Evolutionary conservation across 1,140 invertebrate species (phyloP).

Genomic region (Nasonia longicornis): DNA sequence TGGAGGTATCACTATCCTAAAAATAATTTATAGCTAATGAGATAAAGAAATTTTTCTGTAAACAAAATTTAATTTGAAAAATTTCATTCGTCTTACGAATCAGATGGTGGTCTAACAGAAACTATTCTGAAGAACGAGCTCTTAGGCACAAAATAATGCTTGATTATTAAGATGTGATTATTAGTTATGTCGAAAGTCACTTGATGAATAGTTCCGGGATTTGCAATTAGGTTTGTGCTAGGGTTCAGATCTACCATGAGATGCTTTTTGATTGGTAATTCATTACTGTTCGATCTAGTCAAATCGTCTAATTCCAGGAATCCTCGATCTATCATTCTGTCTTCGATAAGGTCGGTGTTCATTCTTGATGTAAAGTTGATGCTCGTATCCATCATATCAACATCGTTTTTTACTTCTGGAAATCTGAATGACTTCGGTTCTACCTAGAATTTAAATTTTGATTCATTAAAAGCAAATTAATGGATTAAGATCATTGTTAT

Average conservation of each 20-base stretch:
- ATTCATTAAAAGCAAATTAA: background rate
- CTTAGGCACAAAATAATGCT: conserved; percentile 48
- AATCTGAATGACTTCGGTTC: conserved; percentile 8
- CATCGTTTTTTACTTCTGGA: background rate
- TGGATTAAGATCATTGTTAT: no score
- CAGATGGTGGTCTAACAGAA: conserved; percentile 32
- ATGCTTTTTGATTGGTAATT: conserved; percentile 41
- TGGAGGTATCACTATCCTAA: conserved; percentile 59
- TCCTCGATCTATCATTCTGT: conserved; percentile 26
- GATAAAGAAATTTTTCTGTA: background rate
- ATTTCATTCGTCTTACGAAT: conserved; percentile 13
- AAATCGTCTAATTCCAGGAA: conserved; percentile 44
- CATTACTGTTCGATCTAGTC: conserved; percentile 8
- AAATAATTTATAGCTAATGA: background rate
- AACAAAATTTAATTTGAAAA: background rate
- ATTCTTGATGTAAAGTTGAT: background rate
- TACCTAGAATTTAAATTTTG: background rate
- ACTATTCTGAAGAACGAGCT: conserved; percentile 44
- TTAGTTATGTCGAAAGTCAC: conserved; percentile 59
- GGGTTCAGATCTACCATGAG: conserved; percentile 56
- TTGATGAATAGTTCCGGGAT: conserved; percentile 48
- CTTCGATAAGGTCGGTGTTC: background rate
- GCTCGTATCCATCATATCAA: background rate
- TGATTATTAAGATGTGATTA: conserved; percentile 50
- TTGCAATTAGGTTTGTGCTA: conserved; percentile 52